These are phyloP conservation scores for Atta texana DNA, from an alignment of 1,140 invertebrate genomes.

Conservation along the genomic window DNA sequence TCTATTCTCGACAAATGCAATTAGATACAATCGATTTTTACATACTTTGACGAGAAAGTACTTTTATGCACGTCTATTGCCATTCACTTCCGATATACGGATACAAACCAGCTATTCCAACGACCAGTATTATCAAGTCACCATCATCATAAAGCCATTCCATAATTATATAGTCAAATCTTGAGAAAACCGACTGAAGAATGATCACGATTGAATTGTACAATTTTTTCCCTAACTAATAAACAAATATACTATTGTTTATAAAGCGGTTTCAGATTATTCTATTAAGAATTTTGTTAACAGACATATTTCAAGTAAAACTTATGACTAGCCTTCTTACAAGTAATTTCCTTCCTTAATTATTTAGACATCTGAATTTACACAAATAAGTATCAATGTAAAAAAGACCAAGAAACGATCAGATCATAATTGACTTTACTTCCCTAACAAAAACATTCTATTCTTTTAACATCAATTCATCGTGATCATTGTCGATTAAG, in stretches of 20 bases:
- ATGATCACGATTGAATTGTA: constrained; percentile 65
- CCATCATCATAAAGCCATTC: constrained; percentile 56
- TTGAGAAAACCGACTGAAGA: constrained; percentile 55
- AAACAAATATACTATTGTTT: background rate
- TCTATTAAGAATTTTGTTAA: constrained; percentile 30
- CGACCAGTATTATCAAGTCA: constrained; percentile 60
- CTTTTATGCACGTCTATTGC: constrained; percentile 61
- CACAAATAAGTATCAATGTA: constrained; percentile 57
- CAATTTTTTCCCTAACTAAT: constrained; percentile 25
- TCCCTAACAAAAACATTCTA: constrained; percentile 12
- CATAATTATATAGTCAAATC: constrained; percentile 60
- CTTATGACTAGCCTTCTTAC: constrained; percentile 13
- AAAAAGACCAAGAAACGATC: constrained; percentile 34
- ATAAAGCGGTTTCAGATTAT: constrained; percentile 18
- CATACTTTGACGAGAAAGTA: constrained; percentile 60
- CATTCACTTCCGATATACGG: constrained; percentile 72
- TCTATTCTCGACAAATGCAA: constrained; percentile 52
- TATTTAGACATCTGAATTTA: constrained; percentile 5
- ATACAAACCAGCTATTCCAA: constrained; percentile 74
- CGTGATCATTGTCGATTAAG: constrained; percentile 65
- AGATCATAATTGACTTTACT: constrained; percentile 38
- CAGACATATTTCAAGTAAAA: constrained; percentile 46
- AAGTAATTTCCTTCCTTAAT: background rate
- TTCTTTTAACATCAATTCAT: constrained; percentile 34
- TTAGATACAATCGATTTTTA: constrained; percentile 61